Conservation (phyloP, 1,140 invertebrate species). For the Telenomus remus region DNA sequence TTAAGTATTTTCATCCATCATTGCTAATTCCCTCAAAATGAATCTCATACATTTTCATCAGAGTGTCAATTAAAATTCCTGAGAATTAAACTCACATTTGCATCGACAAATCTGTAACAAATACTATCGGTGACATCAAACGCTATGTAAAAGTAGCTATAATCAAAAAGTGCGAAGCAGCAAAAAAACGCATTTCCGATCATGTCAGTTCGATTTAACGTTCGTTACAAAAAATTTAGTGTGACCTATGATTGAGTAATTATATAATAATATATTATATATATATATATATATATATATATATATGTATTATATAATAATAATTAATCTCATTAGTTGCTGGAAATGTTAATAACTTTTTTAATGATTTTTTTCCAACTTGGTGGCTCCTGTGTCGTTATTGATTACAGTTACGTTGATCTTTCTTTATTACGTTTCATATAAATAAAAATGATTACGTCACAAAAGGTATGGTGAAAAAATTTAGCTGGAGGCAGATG, state of each 20-base stretch:
- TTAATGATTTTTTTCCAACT: too few relatives aligned
- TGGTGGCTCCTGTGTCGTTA: neutral
- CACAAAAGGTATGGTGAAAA: conserved; percentile 21
- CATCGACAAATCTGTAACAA: conserved; percentile 41
- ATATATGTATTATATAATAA: too few relatives aligned
- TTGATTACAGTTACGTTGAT: conserved; percentile 20
- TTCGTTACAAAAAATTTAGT: neutral
- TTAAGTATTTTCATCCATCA: conserved; percentile 9
- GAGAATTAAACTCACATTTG: conserved; percentile 25
- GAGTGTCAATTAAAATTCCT: conserved; percentile 29
- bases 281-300: too few relatives aligned
- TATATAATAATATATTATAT: too few relatives aligned
- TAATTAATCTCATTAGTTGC: too few relatives aligned
- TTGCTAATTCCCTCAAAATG: conserved; percentile 17
- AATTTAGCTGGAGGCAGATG: conserved; percentile 12
- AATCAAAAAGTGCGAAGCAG: conserved; percentile 6
- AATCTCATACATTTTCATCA: conserved; percentile 37
- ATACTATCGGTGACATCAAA: conserved; percentile 36
- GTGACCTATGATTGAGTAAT: neutral
- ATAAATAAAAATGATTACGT: conserved; percentile 11
- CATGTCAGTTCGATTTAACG: conserved; percentile 26
- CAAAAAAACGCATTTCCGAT: conserved; percentile 10
- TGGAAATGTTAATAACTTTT: too few relatives aligned
- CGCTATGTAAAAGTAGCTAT: conserved; percentile 32
- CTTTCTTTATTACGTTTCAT: conserved; percentile 7